These are phyloP conservation scores for Eremobia ochroleuca DNA, from an alignment of 2,888 invertebrate species.

Conservation along the genomic window DNA sequence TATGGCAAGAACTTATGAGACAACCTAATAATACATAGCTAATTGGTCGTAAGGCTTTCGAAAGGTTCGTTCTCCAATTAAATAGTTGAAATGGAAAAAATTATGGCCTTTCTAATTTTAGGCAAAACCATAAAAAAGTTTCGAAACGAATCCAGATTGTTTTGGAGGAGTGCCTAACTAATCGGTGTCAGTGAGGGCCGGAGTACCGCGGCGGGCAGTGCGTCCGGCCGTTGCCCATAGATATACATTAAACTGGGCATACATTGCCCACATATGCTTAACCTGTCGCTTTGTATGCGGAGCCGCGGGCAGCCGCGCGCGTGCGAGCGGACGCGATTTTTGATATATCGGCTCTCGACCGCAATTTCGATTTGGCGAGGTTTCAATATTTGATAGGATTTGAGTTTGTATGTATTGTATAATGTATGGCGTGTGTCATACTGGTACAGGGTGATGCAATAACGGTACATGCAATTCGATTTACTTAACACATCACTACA, in stretches of 20 bases:
- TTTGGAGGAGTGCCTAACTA: constrained; percentile 65
- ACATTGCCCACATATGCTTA: constrained; percentile 57
- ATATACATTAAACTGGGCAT: constrained; percentile 16
- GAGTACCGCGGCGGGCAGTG: constrained; percentile 50
- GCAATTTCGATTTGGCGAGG: constrained; percentile 68
- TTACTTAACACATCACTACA: background rate
- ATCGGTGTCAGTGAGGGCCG: constrained; percentile 43
- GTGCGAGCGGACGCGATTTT: constrained; percentile 49
- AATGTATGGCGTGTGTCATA: constrained; percentile 28
- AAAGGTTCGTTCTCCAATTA: background rate
- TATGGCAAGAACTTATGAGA: too few relatives aligned
- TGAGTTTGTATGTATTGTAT: constrained; percentile 48
- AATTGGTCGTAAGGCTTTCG: too few relatives aligned
- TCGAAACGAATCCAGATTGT: constrained; percentile 17
- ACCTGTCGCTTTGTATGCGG: constrained; percentile 62
- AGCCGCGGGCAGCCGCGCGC: constrained; percentile 35
- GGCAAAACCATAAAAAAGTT: background rate
- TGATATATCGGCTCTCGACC: constrained; percentile 63
- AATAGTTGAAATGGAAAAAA: background rate
- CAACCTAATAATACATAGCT: background rate
- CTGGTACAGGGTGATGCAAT: background rate
- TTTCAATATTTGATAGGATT: constrained; percentile 61
- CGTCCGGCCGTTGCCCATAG: constrained; percentile 30
- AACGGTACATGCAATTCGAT: background rate
- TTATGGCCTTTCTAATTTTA: background rate